Evolutionary conservation across 2,888 invertebrate species (phyloP).

Genomic region (Furcula furcula): DNA sequence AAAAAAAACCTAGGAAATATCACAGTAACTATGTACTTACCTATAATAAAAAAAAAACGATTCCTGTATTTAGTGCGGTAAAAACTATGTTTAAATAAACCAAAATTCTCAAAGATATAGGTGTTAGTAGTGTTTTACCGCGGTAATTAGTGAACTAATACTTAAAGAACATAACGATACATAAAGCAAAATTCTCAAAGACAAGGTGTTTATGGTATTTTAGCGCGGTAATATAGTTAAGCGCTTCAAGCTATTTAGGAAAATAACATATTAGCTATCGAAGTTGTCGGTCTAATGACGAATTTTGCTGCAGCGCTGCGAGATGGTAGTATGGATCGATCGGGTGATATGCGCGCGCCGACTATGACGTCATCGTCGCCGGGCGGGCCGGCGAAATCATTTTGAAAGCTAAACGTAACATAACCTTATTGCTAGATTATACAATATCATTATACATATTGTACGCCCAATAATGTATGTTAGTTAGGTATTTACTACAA

Average conservation of each 20-base stretch:
- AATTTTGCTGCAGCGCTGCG: slow-evolving; percentile 59
- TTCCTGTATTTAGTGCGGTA: too few relatives aligned
- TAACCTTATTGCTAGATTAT: slow-evolving; percentile 30
- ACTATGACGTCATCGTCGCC: slow-evolving; percentile 69
- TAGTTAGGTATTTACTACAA: too few relatives aligned
- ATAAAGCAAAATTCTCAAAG: slow-evolving; percentile 32
- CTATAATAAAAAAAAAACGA: too few relatives aligned
- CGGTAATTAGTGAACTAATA: too few relatives aligned
- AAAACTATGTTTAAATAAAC: too few relatives aligned
- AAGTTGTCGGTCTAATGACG: slow-evolving; percentile 26
- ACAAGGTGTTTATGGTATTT: slow-evolving; percentile 39
- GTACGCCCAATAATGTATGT: too few relatives aligned
- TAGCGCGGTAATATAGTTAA: slow-evolving; percentile 31
- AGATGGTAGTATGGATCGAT: slow-evolving; percentile 63
- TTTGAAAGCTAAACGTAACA: slow-evolving; percentile 47
- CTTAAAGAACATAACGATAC: slow-evolving; percentile 5
- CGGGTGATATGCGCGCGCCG: slow-evolving; percentile 67
- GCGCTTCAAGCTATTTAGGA: slow-evolving; percentile 47
- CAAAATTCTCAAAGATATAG: too few relatives aligned
- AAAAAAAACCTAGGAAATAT: too few relatives aligned
- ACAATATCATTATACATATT: slow-evolving; percentile 14
- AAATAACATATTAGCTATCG: slow-evolving; percentile 12
- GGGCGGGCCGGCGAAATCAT: slow-evolving; percentile 55
- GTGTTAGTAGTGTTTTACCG: too few relatives aligned
- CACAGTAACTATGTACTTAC: too few relatives aligned